A percentile compares a stretch with the other conserved stretches of the same genome.
These are phyloP conservation scores for Gracilinanus agilis DNA, from an alignment of 2,113 vertebrate genomes.

Conservation along the genomic window DNA sequence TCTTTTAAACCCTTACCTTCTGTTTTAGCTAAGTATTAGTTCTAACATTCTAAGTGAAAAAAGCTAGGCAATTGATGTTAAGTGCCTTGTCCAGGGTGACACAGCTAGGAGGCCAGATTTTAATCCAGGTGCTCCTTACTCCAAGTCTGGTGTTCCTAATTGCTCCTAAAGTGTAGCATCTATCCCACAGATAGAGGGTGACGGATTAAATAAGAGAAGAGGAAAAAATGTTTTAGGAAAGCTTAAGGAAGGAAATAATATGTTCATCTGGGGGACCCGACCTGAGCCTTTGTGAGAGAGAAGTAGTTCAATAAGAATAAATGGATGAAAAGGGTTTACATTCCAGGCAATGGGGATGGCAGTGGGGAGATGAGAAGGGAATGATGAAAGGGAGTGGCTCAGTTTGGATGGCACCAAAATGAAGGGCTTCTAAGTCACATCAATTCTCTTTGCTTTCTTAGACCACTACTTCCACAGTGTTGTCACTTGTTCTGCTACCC, in stretches of 20 bases:
- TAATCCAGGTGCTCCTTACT: too few species aligned
- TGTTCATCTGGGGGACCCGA: not conserved
- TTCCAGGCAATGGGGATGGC: not conserved
- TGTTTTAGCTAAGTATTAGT: too few species aligned
- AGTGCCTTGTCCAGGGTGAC: too few species aligned
- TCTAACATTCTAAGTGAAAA: too few species aligned
- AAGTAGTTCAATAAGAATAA: not conserved
- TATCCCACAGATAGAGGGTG: not conserved
- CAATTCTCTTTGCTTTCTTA: not conserved
- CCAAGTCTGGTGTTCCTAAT: too few species aligned
- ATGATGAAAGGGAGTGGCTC: not conserved
- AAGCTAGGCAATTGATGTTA: too few species aligned
- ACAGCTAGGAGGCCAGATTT: too few species aligned
- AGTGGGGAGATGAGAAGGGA: not conserved
- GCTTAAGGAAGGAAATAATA: not conserved
- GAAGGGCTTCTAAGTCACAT: not conserved
- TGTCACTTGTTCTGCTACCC: not conserved
- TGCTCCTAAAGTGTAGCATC: too few species aligned
- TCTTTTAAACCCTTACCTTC: too few species aligned
- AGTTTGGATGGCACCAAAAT: not conserved
- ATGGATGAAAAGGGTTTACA: not conserved
- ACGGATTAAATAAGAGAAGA: not conserved
- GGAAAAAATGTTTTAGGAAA: not conserved
- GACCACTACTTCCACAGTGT: not conserved
- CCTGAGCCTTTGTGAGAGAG: not conserved